phyloP scores from a whole-genome alignment of 1,140 invertebrate species.

The Drosophila sechellia region DNA sequence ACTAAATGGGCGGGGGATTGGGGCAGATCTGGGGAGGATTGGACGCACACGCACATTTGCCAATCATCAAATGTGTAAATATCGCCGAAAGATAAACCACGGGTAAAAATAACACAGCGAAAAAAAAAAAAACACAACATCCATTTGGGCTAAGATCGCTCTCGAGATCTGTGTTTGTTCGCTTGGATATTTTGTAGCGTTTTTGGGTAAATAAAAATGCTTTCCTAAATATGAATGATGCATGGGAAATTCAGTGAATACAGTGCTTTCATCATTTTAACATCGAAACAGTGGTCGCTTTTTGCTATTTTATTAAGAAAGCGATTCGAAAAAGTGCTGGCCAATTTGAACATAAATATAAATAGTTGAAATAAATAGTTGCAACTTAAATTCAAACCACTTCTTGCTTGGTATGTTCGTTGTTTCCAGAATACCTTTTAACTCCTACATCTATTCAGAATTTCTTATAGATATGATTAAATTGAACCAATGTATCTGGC shows the following conservation, averaged over 20 bases:
- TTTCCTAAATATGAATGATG: slow-evolving; percentile 61
- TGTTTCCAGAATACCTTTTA: too few species aligned
- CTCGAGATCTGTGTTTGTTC: slow-evolving; percentile 2
- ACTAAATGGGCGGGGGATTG: neutral
- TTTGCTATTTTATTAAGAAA: too few species aligned
- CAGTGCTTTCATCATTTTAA: neutral
- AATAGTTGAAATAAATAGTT: too few species aligned
- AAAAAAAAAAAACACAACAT: slow-evolving; percentile 3
- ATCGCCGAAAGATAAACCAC: slow-evolving; percentile 43
- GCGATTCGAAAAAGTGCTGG: too few species aligned
- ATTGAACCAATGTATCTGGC: neutral
- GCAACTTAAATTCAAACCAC: too few species aligned
- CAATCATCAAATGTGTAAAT: slow-evolving; percentile 51
- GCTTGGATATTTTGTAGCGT: slow-evolving; percentile 16
- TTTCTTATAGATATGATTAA: too few species aligned
- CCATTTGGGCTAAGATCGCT: slow-evolving; percentile 11
- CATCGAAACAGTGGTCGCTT: slow-evolving; percentile 5
- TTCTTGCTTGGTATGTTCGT: too few species aligned
- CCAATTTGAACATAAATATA: too few species aligned
- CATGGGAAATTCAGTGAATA: slow-evolving; percentile 30
- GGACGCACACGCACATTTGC: slow-evolving; percentile 37
- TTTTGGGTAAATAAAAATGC: slow-evolving; percentile 55
- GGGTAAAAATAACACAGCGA: slow-evolving; percentile 43
- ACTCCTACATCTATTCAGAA: too few species aligned
- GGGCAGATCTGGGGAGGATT: neutral